Conservation (phyloP, 1,140 invertebrate genomes). For the Colletes latitarsis region DNA sequence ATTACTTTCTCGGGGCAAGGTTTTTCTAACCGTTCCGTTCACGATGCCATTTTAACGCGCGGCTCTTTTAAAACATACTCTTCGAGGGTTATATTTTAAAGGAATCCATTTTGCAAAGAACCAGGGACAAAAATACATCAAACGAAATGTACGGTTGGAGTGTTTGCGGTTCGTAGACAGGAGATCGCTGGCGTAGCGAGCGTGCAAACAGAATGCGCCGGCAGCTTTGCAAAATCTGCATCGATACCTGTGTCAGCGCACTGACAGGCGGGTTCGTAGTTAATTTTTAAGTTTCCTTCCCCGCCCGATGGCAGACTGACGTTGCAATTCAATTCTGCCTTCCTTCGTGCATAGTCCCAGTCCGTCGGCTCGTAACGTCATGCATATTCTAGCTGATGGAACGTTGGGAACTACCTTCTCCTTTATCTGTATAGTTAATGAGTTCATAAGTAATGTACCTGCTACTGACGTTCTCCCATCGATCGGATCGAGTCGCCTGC, state of each 20-base stretch:
- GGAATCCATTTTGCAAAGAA: not conserved
- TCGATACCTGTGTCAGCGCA: slow-evolving; percentile 25
- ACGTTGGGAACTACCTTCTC: slow-evolving; percentile 57
- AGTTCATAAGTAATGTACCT: slow-evolving; percentile 64
- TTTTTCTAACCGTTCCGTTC: not conserved
- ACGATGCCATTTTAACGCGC: not conserved
- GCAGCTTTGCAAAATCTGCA: slow-evolving; percentile 23
- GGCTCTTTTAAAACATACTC: too few relatives aligned
- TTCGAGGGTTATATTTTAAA: too few relatives aligned
- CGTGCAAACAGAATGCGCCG: not conserved
- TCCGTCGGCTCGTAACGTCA: slow-evolving; percentile 58
- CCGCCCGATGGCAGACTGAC: slow-evolving; percentile 47
- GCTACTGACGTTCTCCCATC: slow-evolving; percentile 59
- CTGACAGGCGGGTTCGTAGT: slow-evolving; percentile 26
- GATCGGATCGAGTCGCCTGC: slow-evolving; percentile 38
- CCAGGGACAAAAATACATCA: not conserved
- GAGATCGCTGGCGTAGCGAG: not conserved
- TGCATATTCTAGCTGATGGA: slow-evolving; percentile 68
- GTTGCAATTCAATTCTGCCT: slow-evolving; percentile 61
- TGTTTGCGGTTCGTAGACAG: too few relatives aligned
- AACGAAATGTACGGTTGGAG: not conserved
- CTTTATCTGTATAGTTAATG: slow-evolving; percentile 71
- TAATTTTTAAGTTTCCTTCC: slow-evolving; percentile 59
- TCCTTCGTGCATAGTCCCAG: slow-evolving; percentile 42
- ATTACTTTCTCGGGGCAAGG: not conserved